Conservation (phyloP, 2,113 vertebrate species). For the Podarcis muralis region DNA sequence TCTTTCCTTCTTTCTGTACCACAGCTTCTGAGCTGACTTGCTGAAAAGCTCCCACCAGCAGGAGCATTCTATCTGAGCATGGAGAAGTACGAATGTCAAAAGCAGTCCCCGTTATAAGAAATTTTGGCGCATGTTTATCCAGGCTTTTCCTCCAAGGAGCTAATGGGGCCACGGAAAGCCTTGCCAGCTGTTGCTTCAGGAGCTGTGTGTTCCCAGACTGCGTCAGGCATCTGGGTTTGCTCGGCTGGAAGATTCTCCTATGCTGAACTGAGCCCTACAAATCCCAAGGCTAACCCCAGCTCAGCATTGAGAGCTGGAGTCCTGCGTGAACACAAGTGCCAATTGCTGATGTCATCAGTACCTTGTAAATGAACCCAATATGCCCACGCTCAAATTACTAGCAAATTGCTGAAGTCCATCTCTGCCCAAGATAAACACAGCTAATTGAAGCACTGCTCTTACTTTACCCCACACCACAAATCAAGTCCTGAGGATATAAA, state of each 20-base stretch:
- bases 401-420: constrained; percentile 38
- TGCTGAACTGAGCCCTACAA: background rate
- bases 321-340: background rate
- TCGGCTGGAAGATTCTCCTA: background rate
- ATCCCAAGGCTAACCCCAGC: background rate
- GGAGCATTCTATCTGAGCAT: background rate
- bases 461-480: constrained; percentile 63
- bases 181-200: background rate
- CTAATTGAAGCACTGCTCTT: constrained; percentile 58
- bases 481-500: constrained; percentile 66
- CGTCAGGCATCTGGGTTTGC: background rate
- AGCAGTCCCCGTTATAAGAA: background rate
- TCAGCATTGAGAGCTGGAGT: background rate
- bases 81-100: background rate
- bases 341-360: constrained; percentile 28
- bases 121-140: background rate
- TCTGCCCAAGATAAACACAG: constrained; percentile 52
- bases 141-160: background rate
- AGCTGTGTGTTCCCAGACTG: background rate
- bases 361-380: constrained; percentile 40
- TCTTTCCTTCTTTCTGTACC: no score
- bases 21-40: background rate
- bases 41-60: background rate
- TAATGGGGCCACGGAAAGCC: no score
- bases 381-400: constrained; percentile 42